phyloP scores from a whole-genome alignment of 2,888 invertebrate genomes.

The Hydrotaea cyrtoneurina region DNA sequence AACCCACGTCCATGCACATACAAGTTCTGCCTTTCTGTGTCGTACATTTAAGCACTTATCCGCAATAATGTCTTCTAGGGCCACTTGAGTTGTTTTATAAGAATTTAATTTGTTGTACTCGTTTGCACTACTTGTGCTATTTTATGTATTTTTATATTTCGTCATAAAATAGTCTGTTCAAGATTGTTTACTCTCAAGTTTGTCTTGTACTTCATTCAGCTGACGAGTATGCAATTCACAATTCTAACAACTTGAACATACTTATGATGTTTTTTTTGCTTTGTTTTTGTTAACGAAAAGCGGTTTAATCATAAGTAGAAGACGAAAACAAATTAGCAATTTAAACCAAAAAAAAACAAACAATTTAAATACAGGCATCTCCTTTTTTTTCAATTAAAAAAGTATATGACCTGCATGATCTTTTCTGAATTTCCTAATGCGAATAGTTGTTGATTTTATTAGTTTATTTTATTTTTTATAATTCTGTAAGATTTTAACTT shows the following conservation, averaged over 20 bases:
- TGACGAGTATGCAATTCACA: conserved; percentile 2
- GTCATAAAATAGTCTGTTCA: conserved; percentile 11
- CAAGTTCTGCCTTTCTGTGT: too few relatives aligned
- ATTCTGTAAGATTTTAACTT: too few relatives aligned
- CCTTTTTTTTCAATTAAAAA: too few relatives aligned
- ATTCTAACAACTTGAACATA: background rate
- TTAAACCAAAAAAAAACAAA: too few relatives aligned
- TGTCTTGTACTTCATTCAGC: background rate
- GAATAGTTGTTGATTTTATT: too few relatives aligned
- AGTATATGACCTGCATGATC: too few relatives aligned
- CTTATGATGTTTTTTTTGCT: background rate
- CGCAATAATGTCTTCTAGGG: background rate
- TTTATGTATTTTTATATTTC: background rate
- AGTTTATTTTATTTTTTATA: too few relatives aligned
- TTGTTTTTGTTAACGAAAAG: background rate
- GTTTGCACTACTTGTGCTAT: background rate
- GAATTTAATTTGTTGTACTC: conserved; percentile 3
- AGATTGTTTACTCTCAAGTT: background rate
- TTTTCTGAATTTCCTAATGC: too few relatives aligned
- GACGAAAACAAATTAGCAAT: too few relatives aligned
- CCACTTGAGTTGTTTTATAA: background rate
- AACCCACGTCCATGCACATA: too few relatives aligned
- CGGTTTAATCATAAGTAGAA: background rate
- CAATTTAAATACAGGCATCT: too few relatives aligned
- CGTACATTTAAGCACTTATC: background rate